Percentiles rank a stretch among this genome's conserved stretches.
These are phyloP conservation scores for Okapia johnstoni DNA, from an alignment of 2,113 vertebrate genomes.

Conservation along the genomic window DNA sequence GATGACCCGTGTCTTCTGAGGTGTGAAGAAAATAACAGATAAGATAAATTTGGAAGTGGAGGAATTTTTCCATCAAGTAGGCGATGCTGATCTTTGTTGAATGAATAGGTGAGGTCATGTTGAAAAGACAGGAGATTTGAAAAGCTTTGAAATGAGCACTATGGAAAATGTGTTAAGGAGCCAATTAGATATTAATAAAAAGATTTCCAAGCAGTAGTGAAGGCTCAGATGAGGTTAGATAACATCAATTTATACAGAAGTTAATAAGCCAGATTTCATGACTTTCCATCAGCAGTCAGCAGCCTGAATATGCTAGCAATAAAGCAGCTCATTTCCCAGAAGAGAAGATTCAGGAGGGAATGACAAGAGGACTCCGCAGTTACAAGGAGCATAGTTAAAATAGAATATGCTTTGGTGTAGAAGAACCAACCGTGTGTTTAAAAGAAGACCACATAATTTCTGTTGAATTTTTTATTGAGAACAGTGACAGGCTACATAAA, in stretches of 20 bases:
- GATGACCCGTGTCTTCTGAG: neutral
- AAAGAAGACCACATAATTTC: neutral
- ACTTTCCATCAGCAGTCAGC: neutral
- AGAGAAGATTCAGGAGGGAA: neutral
- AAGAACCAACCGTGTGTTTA: neutral
- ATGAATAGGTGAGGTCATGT: neutral
- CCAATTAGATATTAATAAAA: slow-evolving; percentile 56
- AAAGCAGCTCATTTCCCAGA: slow-evolving; percentile 3
- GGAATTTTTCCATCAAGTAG: neutral
- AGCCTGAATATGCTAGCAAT: neutral
- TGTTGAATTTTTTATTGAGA: neutral
- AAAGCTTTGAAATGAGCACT: slow-evolving; percentile 30
- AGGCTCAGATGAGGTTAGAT: slow-evolving; percentile 24
- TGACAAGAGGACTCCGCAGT: neutral
- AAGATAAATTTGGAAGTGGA: neutral
- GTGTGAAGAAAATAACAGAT: neutral
- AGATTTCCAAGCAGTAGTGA: slow-evolving; percentile 20
- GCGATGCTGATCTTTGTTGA: neutral
- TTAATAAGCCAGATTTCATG: slow-evolving; percentile 55
- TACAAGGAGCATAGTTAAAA: neutral
- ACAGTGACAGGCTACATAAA: neutral
- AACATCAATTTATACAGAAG: slow-evolving; percentile 43
- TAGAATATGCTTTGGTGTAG: neutral
- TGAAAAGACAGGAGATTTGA: neutral
- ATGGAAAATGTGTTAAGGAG: slow-evolving; percentile 32